These are phyloP conservation scores for Pseudorectes ferrugineus DNA, from an alignment of 2,113 vertebrate species.

Conservation along the genomic window DNA sequence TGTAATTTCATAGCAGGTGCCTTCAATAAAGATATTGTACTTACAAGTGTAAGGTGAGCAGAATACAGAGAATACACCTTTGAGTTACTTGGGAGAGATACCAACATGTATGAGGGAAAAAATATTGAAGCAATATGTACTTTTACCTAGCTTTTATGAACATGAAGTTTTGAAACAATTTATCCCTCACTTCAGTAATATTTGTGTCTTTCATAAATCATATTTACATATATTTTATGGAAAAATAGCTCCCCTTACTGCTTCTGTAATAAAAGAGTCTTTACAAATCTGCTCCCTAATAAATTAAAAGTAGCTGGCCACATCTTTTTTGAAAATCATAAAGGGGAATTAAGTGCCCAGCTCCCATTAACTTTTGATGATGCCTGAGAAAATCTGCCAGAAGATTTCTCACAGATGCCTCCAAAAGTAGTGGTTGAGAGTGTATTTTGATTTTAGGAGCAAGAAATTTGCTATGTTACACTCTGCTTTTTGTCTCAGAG, in stretches of 20 bases:
- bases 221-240: constrained; percentile 51
- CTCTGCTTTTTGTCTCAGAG: neutral
- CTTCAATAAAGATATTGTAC: neutral
- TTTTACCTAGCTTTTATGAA: neutral
- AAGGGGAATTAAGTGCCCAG: constrained; percentile 31
- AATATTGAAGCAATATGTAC: neutral
- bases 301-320: constrained; percentile 41
- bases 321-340: constrained; percentile 20
- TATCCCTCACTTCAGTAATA: constrained; percentile 41
- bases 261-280: constrained; percentile 35
- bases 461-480: neutral
- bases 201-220: constrained; percentile 46
- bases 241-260: constrained; percentile 38
- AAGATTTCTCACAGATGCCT: neutral
- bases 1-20: neutral
- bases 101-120: neutral
- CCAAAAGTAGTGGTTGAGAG: neutral
- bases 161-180: constrained; percentile 11
- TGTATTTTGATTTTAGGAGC: neutral
- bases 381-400: neutral
- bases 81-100: neutral
- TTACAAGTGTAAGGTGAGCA: neutral
- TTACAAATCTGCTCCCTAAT: constrained; percentile 24
- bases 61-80: neutral
- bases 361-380: constrained; percentile 28